Base-by-base conservation (phyloP, 1,140 invertebrate species). In the Ostrea denselamellosa region DNA sequence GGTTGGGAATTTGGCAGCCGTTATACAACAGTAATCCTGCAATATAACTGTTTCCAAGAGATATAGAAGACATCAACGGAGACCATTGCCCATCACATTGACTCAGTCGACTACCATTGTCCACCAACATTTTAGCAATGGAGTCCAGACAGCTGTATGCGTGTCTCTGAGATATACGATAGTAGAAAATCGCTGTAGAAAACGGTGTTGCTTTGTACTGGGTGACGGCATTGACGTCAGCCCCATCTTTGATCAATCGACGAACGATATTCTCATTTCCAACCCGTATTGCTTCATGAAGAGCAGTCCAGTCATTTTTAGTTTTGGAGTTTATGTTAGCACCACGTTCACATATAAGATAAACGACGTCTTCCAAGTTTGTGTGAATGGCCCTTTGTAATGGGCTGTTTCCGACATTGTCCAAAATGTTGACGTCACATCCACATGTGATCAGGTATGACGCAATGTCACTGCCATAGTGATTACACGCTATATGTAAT, bases 161-260 rank as follows among this genome's bases (percentile, higher is more conserved):
- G 83, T 91, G 92, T 54, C 89, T 88, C 85, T 90, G 89, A 14
- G 93, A 90, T 44, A 94, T 93, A 86, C 91, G 90, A 85, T 91
- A 93, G 86, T 93, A 93, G 87, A 94, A 94, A 8, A 93, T 90
- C 4, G 93, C 93, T 0, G 92, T 93, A 8, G 93, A 89, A 90
- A 94, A 94, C 0, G 93, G 92, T 8, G 92, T 91, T 62, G 91
- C 91, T 22, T 91, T 92, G 52, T 88, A 86, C 51, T 89, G 87
- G 8, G 92, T 91, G 10, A 91, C 82, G 10, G 91, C 91, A 85
- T 94, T 92, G 12, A 93, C 89, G 81, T 93, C 89, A 82, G 92
- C 92, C 7, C 91, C 91, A 19, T 87, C 87, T 56, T 90, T 86
- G 12, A 94, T 86, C 5, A 94, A 89, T 85, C 88, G 90, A 14